Conservation (phyloP, 1,140 invertebrate species). For the Drosophila serrata region DNA sequence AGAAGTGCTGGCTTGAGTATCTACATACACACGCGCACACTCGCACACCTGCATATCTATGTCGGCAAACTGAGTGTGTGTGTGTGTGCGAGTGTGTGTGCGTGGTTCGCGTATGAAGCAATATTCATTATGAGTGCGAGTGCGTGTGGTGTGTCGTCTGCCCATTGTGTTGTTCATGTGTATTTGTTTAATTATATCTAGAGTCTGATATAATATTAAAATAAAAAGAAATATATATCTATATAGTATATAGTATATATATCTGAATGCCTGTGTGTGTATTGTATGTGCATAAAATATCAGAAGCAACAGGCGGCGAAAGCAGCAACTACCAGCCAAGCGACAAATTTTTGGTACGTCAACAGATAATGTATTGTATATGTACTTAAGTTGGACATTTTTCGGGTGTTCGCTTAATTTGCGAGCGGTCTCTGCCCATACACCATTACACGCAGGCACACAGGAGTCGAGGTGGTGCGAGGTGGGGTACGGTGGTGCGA, state of each 20-base stretch:
- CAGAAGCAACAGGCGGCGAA: slow-evolving; percentile 37
- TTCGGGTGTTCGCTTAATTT: slow-evolving; percentile 46
- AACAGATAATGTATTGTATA: slow-evolving; percentile 77
- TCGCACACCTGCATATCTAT: slow-evolving; percentile 31
- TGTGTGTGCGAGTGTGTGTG: too few species aligned
- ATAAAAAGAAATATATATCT: slow-evolving; percentile 53
- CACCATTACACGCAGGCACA: slow-evolving; percentile 13
- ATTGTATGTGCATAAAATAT: slow-evolving; percentile 39
- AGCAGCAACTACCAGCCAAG: slow-evolving; percentile 57
- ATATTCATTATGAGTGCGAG: slow-evolving; percentile 36
- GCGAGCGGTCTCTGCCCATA: slow-evolving; percentile 18
- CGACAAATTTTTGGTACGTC: slow-evolving; percentile 70
- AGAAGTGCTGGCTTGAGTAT: slow-evolving; percentile 67
- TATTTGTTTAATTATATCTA: slow-evolving; percentile 83
- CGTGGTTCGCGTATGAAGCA: slow-evolving; percentile 5
- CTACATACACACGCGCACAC: slow-evolving; percentile 24
- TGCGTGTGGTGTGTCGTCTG: slow-evolving; percentile 4
- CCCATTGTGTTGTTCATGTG: slow-evolving; percentile 61
- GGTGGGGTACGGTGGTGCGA: too few species aligned
- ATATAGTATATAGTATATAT: too few species aligned
- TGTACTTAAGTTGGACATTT: slow-evolving; percentile 43
- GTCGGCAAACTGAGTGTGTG: slow-evolving; percentile 2
- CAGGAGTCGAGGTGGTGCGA: neutral
- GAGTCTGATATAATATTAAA: slow-evolving; percentile 83
- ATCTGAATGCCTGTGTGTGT: neutral